A percentile compares a stretch with the other conserved stretches of the same genome.
These are phyloP conservation scores for Tylochromis polylepis DNA, from an alignment of 2,113 vertebrate species.

Conservation along the genomic window DNA sequence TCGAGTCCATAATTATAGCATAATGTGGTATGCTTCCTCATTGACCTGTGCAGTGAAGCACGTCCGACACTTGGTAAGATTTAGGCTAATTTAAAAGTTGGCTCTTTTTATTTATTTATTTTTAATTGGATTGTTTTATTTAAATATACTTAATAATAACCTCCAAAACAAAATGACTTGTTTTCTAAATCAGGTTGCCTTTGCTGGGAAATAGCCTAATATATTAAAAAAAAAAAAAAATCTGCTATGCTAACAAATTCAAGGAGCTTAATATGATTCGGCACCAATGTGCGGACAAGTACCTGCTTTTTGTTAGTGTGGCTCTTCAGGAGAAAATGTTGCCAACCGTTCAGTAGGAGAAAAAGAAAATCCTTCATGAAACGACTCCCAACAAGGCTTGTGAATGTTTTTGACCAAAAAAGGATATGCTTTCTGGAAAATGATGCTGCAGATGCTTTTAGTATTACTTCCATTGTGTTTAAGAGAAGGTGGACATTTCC, in stretches of 20 bases:
- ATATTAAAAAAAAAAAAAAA: background rate
- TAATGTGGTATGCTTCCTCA: background rate
- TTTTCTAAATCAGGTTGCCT: background rate
- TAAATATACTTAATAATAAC: background rate
- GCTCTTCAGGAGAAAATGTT: fast-evolving
- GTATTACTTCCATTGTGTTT: background rate
- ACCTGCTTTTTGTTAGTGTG: background rate
- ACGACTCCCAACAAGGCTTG: background rate
- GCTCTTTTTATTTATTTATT: background rate
- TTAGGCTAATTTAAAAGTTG: background rate
- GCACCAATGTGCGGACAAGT: background rate
- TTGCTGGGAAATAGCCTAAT: background rate
- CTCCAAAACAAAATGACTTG: background rate
- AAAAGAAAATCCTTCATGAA: background rate
- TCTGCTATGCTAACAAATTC: background rate
- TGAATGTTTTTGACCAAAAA: background rate
- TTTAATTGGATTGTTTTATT: background rate
- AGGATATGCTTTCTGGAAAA: background rate
- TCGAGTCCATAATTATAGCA: background rate
- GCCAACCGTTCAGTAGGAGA: background rate
- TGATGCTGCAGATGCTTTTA: background rate
- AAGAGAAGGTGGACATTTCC: background rate
- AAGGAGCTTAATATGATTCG: background rate
- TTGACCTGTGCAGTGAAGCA: background rate
- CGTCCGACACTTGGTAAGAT: background rate